These are phyloP conservation scores for Natator depressus DNA, from an alignment of 2,113 vertebrate species.

Conservation along the genomic window DNA sequence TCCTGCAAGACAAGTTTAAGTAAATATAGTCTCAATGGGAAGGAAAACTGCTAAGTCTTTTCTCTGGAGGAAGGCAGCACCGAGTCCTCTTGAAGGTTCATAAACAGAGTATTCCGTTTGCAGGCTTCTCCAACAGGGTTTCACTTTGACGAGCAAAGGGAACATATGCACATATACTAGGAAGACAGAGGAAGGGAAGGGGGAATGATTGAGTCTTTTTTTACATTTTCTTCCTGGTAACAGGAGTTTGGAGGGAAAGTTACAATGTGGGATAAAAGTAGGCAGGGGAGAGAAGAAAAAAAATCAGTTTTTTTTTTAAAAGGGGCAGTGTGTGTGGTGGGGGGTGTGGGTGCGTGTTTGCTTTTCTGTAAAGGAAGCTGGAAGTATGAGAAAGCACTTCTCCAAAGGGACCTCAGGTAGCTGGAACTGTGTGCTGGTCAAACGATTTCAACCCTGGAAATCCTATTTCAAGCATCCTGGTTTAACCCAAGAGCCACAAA, in stretches of 20 bases:
- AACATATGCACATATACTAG: background rate
- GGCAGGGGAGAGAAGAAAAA: background rate
- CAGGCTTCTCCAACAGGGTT: background rate
- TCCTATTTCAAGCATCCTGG: background rate
- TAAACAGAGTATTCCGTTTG: background rate
- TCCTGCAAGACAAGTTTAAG: rapidly evolving
- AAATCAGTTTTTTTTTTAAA: background rate
- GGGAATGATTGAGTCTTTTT: background rate
- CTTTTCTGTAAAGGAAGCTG: background rate
- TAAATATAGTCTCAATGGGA: background rate
- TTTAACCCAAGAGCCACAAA: background rate
- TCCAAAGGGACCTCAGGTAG: background rate
- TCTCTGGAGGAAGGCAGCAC: background rate
- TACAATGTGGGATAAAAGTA: background rate
- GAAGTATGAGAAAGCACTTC: background rate
- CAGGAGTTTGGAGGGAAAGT: background rate
- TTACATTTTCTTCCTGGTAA: background rate
- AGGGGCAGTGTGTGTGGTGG: background rate
- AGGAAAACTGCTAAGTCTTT: background rate
- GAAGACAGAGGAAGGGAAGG: background rate
- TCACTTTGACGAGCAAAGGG: background rate
- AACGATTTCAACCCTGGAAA: background rate
- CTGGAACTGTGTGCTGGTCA: background rate
- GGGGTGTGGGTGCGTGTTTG: background rate
- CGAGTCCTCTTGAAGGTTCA: background rate